Conservation (phyloP, 1,140 invertebrate species). For the Paralvinella palmiformis region DNA sequence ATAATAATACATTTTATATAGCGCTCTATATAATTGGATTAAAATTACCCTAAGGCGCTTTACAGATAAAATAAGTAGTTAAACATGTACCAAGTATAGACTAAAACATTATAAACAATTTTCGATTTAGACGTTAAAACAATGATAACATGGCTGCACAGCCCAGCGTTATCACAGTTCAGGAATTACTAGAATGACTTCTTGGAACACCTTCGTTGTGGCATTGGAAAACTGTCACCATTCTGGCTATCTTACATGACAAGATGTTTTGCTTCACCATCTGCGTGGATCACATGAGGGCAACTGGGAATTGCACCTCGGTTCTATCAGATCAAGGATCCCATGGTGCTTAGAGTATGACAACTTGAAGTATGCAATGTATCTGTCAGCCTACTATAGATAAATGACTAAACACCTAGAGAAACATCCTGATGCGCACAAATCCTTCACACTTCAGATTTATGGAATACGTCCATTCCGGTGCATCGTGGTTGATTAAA, state of each 20-base stretch:
- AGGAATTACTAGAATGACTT: not conserved
- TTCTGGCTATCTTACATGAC: too few relatives aligned
- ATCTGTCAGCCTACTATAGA: constrained; percentile 2
- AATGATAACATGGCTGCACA: too few relatives aligned
- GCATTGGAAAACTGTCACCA: not conserved
- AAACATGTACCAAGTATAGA: too few relatives aligned
- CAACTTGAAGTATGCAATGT: not conserved
- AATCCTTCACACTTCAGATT: not conserved
- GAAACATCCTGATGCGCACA: not conserved
- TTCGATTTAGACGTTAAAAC: too few relatives aligned
- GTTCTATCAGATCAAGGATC: not conserved
- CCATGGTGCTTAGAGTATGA: not conserved
- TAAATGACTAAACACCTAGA: constrained; percentile 6
- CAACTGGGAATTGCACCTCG: not conserved
- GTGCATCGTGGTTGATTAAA: not conserved
- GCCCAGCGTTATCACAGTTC: not conserved
- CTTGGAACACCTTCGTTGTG: not conserved
- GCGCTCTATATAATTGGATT: too few relatives aligned
- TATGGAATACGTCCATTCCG: not conserved
- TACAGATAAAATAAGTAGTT: too few relatives aligned
- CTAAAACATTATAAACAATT: too few relatives aligned
- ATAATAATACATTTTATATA: too few relatives aligned
- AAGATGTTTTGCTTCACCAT: too few relatives aligned
- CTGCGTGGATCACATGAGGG: not conserved
- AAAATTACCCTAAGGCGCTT: too few relatives aligned